These are phyloP conservation scores for Heteromurus nitidus DNA, from an alignment of 2,888 invertebrate genomes.

Conservation along the genomic window DNA sequence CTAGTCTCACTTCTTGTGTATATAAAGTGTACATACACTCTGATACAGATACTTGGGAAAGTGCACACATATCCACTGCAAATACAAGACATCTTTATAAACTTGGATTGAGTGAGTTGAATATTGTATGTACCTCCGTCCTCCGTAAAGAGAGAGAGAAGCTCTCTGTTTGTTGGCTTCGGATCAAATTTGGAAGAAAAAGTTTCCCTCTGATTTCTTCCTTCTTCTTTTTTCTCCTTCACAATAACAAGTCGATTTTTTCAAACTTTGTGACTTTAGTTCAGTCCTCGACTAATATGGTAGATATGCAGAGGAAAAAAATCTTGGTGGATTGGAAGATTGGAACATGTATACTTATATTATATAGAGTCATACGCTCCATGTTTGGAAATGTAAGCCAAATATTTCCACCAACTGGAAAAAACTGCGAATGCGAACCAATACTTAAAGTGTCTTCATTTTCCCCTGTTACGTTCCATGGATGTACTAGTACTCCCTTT, in stretches of 20 bases:
- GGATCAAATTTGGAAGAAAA: conserved; percentile 55
- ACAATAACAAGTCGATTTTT: conserved; percentile 61
- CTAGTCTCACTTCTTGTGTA: not conserved
- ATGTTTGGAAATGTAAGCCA: no score
- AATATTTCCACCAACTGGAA: no score
- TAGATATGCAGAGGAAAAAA: no score
- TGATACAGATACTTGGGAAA: not conserved
- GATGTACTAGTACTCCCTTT: no score
- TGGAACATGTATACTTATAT: not conserved
- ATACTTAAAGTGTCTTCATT: not conserved
- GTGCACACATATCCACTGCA: not conserved
- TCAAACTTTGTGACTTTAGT: not conserved
- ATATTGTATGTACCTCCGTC: not conserved
- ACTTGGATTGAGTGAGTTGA: no score
- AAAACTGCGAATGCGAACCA: no score
- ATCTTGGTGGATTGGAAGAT: no score
- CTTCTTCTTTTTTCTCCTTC: conserved; percentile 28
- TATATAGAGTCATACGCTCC: no score
- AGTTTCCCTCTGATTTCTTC: conserved; percentile 43
- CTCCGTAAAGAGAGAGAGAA: no score
- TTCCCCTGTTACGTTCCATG: no score
- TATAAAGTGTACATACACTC: not conserved
- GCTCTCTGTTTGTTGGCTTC: conserved; percentile 55
- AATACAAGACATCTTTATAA: no score
- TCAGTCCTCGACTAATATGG: no score